Evolutionary conservation across 1,140 invertebrate genomes (phyloP), one percentile per base, ranked within the genome.

Genomic region (Calephelis nemesis): DNA sequence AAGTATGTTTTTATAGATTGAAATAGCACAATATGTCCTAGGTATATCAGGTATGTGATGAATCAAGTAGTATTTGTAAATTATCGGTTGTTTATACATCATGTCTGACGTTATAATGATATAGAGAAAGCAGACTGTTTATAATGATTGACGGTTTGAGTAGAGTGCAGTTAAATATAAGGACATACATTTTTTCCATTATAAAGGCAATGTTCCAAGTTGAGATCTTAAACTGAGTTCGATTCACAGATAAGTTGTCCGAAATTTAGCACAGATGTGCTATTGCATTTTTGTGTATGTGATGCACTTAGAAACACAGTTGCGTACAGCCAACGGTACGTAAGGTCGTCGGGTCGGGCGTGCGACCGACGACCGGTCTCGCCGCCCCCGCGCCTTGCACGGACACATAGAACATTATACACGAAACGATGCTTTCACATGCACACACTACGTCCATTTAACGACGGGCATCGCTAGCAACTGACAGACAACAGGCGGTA

Each of bases 311-410:
- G 78, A 76, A 76, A 75, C 76, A 78, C 78, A 79, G 78, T 81
- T 85, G 85, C 84, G 82, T 85, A 76, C 73, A 78, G 84, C 85
- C 84, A 87, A 85, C 84, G 84, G 86, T 87, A 84, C 77, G 82
- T 88, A 85, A 88, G 86, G 86, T 88, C 86, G 85, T 75, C 80
- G 74, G 85, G 84, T 84, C 84, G 83, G 76, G 74, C 78, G 78
- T 78, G 78, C 76, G 79, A 85, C 81, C 78, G 76, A 67, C 75
- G 82, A 88, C 86, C 86, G 86, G 86, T 87, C 81, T 70, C 74
- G 67, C 79, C 82, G 84, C 82, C 84, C 83, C 82, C 83, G 84
- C 85, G 74, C 82, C 79, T 79, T 75, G 78, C 79, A 76, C 72
- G 73, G 73, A 73, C 67, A 76, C 78, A 79, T 81, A 81, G 78